Evolutionary conservation across 2,113 vertebrate species (phyloP), one percentile per base, ranked within the genome.

Genomic region (Haplochromis burtoni): DNA sequence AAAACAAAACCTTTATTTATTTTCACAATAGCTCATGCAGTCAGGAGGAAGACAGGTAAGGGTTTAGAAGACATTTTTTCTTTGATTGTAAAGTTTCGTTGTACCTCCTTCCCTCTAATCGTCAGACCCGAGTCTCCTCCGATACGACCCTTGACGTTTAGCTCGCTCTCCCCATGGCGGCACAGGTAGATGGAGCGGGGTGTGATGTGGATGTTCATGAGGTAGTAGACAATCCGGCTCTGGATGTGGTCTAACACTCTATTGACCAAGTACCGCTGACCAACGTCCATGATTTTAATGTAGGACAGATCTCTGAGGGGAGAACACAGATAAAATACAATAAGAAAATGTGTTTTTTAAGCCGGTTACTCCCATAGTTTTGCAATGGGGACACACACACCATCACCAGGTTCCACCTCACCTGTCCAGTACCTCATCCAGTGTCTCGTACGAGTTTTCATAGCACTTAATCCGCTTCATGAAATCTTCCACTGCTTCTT

Each of bases 141-240:
- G 3, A 99, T 99, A 11, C 98, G 95, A 24, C 99, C 99, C 89
- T 97, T 98, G 86, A 99, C 96, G 6, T 99, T 99, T 81, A 99
- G 97, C 81, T 99, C 99, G 4, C 99, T 99, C 93, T 99, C 99
- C 7, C 99, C 99, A 1, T 99, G 99, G n/a, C 99, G 98, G 85
- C 99, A 99, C 95, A 99, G 96, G 96, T 99, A 99, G 97, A 99
- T 99, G 49, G 97, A 98, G 86, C 99, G 98, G 10, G 99, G 99
- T 2, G 98, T 98, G 93, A 99, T 98, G 1, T 99, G 99, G 94
- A 99, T 99, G 92, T 99, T 99, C 99, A 99, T 99, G 96, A 99
- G 98, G 97, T 99, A 99, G 95, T 99, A 99, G 11, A 99, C 99
- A 4, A 99, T 99, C 31, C 98, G 96, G 94, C 99, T 99, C 97